Evolutionary conservation across 2,113 vertebrate species (phyloP), one percentile per base, ranked within the genome.

Genomic region (Poecile atricapillus): DNA sequence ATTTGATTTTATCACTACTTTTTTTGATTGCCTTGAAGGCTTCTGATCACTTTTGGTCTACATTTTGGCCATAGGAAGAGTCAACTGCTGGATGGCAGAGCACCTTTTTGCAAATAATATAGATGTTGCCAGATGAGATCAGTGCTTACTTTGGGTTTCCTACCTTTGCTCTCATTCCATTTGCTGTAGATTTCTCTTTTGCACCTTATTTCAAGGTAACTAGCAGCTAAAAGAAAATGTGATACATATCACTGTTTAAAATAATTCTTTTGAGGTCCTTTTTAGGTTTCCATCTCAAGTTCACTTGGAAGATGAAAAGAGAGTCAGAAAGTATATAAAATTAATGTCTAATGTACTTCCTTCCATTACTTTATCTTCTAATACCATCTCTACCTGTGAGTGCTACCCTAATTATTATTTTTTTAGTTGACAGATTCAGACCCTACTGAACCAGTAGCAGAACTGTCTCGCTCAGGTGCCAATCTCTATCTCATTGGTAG

Each of bases 381-480:
- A 91, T 75, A 58, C 20, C 41, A 82, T 77, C 50, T 80, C 49
- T 74, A 65, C 80, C 65, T 27, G n/a, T 83, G 43, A 93, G 21
- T 63, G 70, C 17, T 67, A 92, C 25, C 52, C 55, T 89, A 90
- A 91, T 73, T 46, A 30, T 41, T 83, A 89, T 83, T 84, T 92
- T 95, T 95, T 89, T 37, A 94, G 39, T 46, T 95, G 56, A 91
- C 64, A 94, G 59, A 84, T n/a, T 90, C 81, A 92, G 70, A 94
- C 60, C 39, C 55, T 78, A 44, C 16, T 60, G 67, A 94, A 90
- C 24, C 49, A 90, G 75, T 3, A 79, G 47, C 33, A 75, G 47
- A 83, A 67, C 44, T 64, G 11, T 17, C 52, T 83, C 44, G 44
- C 41, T 68, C 33, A 73, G 35, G 79, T 68, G 39, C 21, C 62